Conservation (phyloP, 2,888 invertebrate species). For the Nesidiocoris tenuis region DNA sequence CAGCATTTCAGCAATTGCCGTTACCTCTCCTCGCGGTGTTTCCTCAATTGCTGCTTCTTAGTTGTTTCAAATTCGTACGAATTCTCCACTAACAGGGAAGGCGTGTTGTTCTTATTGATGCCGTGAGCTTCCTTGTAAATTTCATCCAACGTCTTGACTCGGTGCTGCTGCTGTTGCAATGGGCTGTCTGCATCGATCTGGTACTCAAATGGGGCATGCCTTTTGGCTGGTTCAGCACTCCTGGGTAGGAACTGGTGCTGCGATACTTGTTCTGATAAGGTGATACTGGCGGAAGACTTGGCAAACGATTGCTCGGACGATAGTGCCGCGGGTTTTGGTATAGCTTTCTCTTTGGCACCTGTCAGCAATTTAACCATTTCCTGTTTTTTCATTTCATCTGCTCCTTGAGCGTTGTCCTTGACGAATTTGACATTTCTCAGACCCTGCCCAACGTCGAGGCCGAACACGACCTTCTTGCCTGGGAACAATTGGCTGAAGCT, state of each 20-base stretch:
- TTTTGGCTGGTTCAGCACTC: not conserved
- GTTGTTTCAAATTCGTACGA: slow-evolving; percentile 13
- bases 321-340: not conserved
- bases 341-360: not conserved
- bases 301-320: not conserved
- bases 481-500: not conserved
- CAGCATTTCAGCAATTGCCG: not conserved
- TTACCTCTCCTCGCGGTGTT: too few relatives aligned
- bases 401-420: not conserved
- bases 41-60: slow-evolving; percentile 23
- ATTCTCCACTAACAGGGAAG: not conserved
- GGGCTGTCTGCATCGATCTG: not conserved
- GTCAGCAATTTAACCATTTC: slow-evolving; percentile 9
- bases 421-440: slow-evolving; percentile 9
- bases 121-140: slow-evolving; percentile 35
- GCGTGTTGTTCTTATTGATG: slow-evolving; percentile 21
- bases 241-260: not conserved
- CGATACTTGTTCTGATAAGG: not conserved
- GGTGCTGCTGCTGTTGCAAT: not conserved
- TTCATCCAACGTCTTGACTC: slow-evolving; percentile 25
- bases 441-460: slow-evolving; percentile 28
- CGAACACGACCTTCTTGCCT: slow-evolving; percentile 19
- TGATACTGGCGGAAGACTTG: not conserved
- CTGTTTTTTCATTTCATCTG: slow-evolving; percentile 11
- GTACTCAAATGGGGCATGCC: too few relatives aligned